Evolutionary conservation across 2,888 invertebrate species (phyloP).

Genomic region (Dione vanillae): DNA sequence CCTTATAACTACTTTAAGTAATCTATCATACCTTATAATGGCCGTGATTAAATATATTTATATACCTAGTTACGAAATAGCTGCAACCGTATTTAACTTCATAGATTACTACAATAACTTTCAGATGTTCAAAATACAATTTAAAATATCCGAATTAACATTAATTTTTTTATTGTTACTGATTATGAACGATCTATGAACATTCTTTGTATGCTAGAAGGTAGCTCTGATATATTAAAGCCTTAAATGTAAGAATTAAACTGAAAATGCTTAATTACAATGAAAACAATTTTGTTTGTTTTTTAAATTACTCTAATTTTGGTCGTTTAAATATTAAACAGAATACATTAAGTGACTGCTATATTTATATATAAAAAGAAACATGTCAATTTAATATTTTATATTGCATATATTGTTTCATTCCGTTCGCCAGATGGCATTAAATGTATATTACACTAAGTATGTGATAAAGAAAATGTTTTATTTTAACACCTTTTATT

Average conservation of each 20-base stretch:
- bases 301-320: neutral
- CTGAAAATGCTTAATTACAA: neutral
- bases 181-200: neutral
- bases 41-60: neutral
- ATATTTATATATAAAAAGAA: neutral
- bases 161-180: slow-evolving; percentile 2
- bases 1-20: slow-evolving; percentile 8
- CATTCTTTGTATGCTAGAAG: neutral
- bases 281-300: neutral
- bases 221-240: neutral
- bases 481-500: slow-evolving; percentile 11
- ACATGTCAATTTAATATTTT: slow-evolving; percentile 29
- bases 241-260: neutral
- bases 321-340: neutral
- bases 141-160: slow-evolving; percentile 17
- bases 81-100: neutral
- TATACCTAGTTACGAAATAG: neutral
- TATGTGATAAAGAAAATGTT: slow-evolving; percentile 60
- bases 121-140: slow-evolving; percentile 7
- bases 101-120: slow-evolving; percentile 19
- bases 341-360: neutral
- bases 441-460: slow-evolving; percentile 50
- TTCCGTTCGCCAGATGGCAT: slow-evolving; percentile 68
- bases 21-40: slow-evolving; percentile 6
- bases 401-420: slow-evolving; percentile 60